phyloP scores from a whole-genome alignment of 2,113 vertebrate species.

The Silurus asotus region DNA sequence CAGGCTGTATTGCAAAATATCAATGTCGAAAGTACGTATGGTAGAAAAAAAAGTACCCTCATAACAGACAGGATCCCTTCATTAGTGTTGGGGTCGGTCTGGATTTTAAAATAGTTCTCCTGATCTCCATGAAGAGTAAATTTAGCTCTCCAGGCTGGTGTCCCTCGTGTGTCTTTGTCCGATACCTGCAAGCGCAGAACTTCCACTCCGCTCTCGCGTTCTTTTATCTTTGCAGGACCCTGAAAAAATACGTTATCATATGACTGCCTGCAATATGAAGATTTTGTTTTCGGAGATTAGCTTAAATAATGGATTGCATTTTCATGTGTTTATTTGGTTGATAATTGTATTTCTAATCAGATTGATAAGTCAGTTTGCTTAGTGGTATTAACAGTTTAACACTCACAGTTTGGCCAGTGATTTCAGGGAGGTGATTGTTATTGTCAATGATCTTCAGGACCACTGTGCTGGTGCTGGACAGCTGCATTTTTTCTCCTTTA shows the following conservation, averaged over 20 bases:
- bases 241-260: not conserved
- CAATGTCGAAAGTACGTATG: not conserved
- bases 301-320: not conserved
- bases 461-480: slow-evolving; percentile 67
- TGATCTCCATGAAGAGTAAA: slow-evolving; percentile 74
- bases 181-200: slow-evolving; percentile 69
- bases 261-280: not conserved
- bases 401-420: slow-evolving; percentile 59
- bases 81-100: slow-evolving; percentile 75
- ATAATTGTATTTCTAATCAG: not conserved
- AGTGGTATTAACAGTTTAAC: not conserved
- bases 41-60: not conserved
- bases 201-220: slow-evolving; percentile 31
- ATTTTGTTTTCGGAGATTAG: not conserved
- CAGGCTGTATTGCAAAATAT: not conserved
- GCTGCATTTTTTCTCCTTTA: slow-evolving; percentile 52
- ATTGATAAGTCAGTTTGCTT: not conserved
- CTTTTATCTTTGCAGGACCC: slow-evolving; percentile 47
- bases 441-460: slow-evolving; percentile 66
- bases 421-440: slow-evolving; percentile 72
- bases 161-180: slow-evolving; percentile 69
- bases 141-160: slow-evolving; percentile 72
- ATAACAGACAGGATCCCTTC: slow-evolving; percentile 75
- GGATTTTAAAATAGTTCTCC: slow-evolving; percentile 65
- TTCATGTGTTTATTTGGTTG: not conserved